Percentiles rank a stretch among this genome's conserved stretches.
Evolutionary conservation across 2,888 invertebrate species (phyloP).

Genomic region (Lottia scabra): DNA sequence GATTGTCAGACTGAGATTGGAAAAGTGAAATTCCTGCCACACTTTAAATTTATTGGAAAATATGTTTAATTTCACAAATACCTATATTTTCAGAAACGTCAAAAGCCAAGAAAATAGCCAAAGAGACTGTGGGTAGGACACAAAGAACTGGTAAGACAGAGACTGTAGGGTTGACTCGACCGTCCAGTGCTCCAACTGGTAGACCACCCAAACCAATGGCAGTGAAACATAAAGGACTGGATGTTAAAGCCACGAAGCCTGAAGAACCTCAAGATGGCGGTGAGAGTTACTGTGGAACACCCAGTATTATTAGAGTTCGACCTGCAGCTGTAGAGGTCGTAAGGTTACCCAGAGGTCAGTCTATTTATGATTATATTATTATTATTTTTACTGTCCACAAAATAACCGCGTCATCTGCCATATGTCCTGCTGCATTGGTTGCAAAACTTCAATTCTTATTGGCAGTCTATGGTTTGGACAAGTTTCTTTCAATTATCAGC

Average conservation of each 20-base stretch:
- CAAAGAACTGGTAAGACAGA: neutral
- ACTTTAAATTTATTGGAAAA: too few relatives aligned
- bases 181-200: neutral
- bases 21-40: too few relatives aligned
- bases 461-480: too few relatives aligned
- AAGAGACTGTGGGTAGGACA: constrained; percentile 4
- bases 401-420: too few relatives aligned
- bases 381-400: too few relatives aligned
- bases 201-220: neutral
- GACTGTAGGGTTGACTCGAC: neutral
- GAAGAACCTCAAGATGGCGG: neutral
- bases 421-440: too few relatives aligned
- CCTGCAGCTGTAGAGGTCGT: constrained; percentile 31
- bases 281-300: constrained; percentile 17
- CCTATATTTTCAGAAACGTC: neutral
- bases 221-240: neutral
- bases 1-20: too few relatives aligned
- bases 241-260: neutral
- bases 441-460: too few relatives aligned
- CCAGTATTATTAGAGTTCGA: constrained; percentile 30
- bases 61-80: too few relatives aligned
- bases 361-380: neutral
- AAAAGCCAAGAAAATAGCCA: constrained; percentile 18
- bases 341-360: constrained; percentile 31
- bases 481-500: too few relatives aligned